A percentile compares a stretch with the other conserved stretches of the same genome.
These are phyloP conservation scores for Xiphorhynchus elegans DNA, from an alignment of 2,113 vertebrate species.

Conservation along the genomic window DNA sequence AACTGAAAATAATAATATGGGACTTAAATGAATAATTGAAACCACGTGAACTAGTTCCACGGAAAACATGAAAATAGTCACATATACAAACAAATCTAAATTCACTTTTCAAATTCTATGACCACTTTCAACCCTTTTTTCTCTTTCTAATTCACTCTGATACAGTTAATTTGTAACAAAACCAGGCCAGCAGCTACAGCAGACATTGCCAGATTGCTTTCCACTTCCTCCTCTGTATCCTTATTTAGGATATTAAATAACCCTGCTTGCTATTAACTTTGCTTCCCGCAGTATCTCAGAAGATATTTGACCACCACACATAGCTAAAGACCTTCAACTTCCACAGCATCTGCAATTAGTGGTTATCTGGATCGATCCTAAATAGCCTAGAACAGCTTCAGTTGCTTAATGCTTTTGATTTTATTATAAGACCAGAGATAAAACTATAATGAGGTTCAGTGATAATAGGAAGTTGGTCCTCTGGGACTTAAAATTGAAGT, in stretches of 20 bases:
- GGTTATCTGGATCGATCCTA: constrained; percentile 42
- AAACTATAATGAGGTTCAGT: constrained; percentile 34
- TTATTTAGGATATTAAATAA: constrained; percentile 54
- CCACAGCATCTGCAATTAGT: constrained; percentile 50
- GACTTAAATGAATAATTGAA: constrained; percentile 9
- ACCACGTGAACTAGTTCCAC: not conserved
- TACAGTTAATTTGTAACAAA: constrained; percentile 37
- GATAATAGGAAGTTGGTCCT: constrained; percentile 18
- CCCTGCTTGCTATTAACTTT: not conserved
- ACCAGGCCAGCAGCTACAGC: constrained; percentile 16
- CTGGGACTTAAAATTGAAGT: constrained; percentile 19
- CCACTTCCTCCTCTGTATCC: constrained; percentile 26
- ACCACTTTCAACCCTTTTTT: not conserved
- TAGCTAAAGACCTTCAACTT: constrained; percentile 28
- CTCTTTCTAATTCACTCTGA: constrained; percentile 22
- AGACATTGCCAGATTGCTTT: constrained; percentile 31
- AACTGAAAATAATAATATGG: constrained; percentile 9
- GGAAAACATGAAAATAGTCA: constrained; percentile 1
- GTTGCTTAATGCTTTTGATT: constrained; percentile 58
- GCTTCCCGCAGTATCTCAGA: not conserved
- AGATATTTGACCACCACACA: not conserved
- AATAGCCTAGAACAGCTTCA: constrained; percentile 23
- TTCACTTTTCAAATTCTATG: not conserved
- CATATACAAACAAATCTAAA: not conserved
- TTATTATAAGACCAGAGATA: constrained; percentile 58